Base-by-base conservation (phyloP, 2,113 vertebrate genomes). In the Psilopogon haemacephalus region DNA sequence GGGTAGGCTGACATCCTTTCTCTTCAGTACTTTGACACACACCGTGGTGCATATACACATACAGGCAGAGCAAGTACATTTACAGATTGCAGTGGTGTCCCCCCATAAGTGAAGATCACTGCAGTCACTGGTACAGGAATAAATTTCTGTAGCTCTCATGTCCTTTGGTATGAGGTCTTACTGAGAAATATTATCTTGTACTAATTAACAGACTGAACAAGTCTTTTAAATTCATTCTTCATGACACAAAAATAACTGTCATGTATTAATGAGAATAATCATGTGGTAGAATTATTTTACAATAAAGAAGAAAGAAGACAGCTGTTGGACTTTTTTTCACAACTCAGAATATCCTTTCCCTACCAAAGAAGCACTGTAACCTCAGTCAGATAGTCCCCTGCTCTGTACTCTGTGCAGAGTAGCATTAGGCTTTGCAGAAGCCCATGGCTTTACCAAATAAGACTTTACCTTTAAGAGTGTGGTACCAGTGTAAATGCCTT, bases 141-240 rank as follows among this genome's bases (percentile, higher is more conserved):
- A 60, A 48, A 35, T 89, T 70, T 77, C 71, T 7, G 8, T 86
- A 93, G 83, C 71, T 86, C 44, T 58, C 8, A 42, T 93, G 88
- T 69, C 60, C 79, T 95, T 85, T 86, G 63, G 87, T 89, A 91
- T 84, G 79, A 94, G 77, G 77, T 88, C 94, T 95, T 94, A 75
- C 91, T 78, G 81, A 94, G 89, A 95, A 94, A 46, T 94, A 69
- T 79, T 96, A 90, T 97, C 65, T 91, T 76, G 55, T 93, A 91
- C 91, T 95, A 64, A 91, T 97, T 93, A 96, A 92, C 75, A 94
- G 60, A 82, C 88, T 72, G 85, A 94, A 95, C 87, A 95, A 94
- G 62, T 26, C 94, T 95, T 97, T 93, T 91, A 94, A 93, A 75
- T 95, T 95, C 74, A 86, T 94, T 93, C 75, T 89, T 95, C 78